Percentiles rank a stretch among this genome's conserved stretches.
phyloP scores from a whole-genome alignment of 1,140 invertebrate genomes.

The Drosophila triauraria region DNA sequence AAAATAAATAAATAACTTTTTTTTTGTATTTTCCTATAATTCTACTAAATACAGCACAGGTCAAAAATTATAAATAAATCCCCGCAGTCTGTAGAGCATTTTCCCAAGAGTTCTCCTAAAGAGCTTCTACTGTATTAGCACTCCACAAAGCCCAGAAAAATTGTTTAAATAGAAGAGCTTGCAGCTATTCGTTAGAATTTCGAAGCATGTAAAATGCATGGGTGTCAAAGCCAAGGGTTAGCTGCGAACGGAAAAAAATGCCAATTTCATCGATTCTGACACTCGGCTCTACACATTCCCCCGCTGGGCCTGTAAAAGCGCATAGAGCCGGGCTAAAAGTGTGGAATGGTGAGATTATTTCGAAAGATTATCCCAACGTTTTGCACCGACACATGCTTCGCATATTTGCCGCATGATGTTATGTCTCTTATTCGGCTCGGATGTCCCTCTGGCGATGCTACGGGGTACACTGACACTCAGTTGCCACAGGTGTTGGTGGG shows the following conservation, averaged over 20 bases:
- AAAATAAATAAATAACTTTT: too few species aligned
- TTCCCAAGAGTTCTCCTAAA: not conserved
- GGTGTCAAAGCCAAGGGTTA: not conserved
- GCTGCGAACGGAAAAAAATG: constrained; percentile 23
- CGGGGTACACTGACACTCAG: not conserved
- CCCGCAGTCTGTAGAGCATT: too few species aligned
- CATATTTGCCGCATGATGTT: constrained; percentile 42
- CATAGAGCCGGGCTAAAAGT: not conserved
- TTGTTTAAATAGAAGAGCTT: constrained; percentile 3
- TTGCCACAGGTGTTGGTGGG: constrained; percentile 7
- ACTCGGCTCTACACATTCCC: constrained; percentile 15
- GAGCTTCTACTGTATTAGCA: not conserved
- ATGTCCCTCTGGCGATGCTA: constrained; percentile 13
- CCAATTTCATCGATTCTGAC: constrained; percentile 60
- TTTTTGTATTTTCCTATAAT: too few species aligned
- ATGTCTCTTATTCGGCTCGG: constrained; percentile 54
- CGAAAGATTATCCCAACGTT: constrained; percentile 12
- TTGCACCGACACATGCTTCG: constrained; percentile 40
- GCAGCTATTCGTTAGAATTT: not conserved
- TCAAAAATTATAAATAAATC: not conserved
- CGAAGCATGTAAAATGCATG: constrained; percentile 4
- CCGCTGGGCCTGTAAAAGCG: not conserved
- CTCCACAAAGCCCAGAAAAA: not conserved
- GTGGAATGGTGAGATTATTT: not conserved
- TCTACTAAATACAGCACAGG: too few species aligned